A percentile compares a stretch with the other conserved stretches of the same genome.
These are phyloP conservation scores for Elysia crispata DNA, from an alignment of 2,888 invertebrate species.

Conservation along the genomic window DNA sequence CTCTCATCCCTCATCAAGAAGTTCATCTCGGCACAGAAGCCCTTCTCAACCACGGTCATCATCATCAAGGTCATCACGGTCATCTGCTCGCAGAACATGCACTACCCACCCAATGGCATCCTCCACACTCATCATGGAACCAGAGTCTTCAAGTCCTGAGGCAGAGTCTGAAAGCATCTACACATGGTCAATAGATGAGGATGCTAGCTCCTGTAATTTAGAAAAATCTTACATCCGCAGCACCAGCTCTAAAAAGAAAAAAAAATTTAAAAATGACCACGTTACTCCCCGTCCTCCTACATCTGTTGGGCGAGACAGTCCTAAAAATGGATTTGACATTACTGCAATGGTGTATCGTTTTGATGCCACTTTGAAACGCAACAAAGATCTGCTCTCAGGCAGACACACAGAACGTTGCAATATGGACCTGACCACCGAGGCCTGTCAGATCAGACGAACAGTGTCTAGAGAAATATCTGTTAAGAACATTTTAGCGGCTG, in stretches of 20 bases:
- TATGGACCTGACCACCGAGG: background rate
- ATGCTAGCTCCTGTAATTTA: constrained; percentile 57
- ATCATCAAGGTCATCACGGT: constrained; percentile 22
- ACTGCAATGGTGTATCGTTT: constrained; percentile 31
- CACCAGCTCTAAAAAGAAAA: constrained; percentile 31
- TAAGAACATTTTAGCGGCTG: constrained; percentile 25
- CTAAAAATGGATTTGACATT: constrained; percentile 45
- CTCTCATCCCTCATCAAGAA: background rate
- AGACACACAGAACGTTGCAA: background rate
- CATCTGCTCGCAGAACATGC: constrained; percentile 53
- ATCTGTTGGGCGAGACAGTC: constrained; percentile 54
- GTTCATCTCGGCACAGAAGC: background rate
- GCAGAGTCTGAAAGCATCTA: constrained; percentile 63
- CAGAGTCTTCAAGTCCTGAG: constrained; percentile 59
- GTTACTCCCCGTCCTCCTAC: constrained; percentile 54
- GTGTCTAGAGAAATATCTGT: background rate
- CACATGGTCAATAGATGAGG: constrained; percentile 67
- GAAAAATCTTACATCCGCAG: constrained; percentile 64
- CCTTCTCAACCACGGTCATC: background rate
- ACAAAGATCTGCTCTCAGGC: background rate
- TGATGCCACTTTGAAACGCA: background rate
- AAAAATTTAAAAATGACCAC: constrained; percentile 42
- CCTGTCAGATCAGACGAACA: background rate
- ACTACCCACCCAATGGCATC: constrained; percentile 64
- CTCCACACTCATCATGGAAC: constrained; percentile 65